Percentiles rank a stretch among this genome's conserved stretches.
These are phyloP conservation scores for Hyposmocoma kahamanoa DNA, from an alignment of 1,140 invertebrate species.

Conservation along the genomic window DNA sequence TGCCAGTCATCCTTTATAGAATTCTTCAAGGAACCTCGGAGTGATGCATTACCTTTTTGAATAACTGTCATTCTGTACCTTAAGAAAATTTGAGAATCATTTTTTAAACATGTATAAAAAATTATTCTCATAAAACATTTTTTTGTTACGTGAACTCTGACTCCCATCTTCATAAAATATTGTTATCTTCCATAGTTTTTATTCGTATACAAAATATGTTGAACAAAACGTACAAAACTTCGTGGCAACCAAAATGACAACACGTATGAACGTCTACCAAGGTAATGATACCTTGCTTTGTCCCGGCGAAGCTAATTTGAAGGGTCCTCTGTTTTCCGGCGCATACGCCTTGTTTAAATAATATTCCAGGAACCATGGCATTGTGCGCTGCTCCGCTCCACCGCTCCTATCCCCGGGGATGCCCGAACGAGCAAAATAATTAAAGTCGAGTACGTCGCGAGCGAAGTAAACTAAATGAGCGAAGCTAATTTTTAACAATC, in stretches of 20 bases:
- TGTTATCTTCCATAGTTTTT: background rate
- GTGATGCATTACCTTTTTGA: too few relatives aligned
- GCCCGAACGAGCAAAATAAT: background rate
- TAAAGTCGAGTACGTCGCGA: too few relatives aligned
- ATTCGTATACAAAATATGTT: background rate
- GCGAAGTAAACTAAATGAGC: too few relatives aligned
- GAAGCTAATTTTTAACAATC: too few relatives aligned
- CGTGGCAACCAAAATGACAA: background rate
- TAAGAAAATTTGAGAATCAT: too few relatives aligned
- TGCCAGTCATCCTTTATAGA: background rate
- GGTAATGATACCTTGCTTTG: background rate
- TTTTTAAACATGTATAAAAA: background rate
- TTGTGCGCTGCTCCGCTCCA: constrained; percentile 25
- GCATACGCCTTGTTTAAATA: constrained; percentile 22
- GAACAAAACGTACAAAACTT: background rate
- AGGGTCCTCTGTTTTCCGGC: constrained; percentile 13
- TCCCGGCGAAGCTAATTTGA: constrained; percentile 15
- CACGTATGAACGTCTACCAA: too few relatives aligned
- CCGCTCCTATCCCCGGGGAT: constrained; percentile 10
- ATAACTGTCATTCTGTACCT: too few relatives aligned
- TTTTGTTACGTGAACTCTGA: background rate
- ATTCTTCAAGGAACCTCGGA: background rate
- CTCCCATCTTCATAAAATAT: constrained; percentile 2
- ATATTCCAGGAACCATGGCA: constrained; percentile 41
- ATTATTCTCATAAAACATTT: background rate